Evolutionary conservation across 1,140 invertebrate genomes (phyloP), one percentile per base, ranked within the genome.

Genomic region (Drosophila kurseongensis): DNA sequence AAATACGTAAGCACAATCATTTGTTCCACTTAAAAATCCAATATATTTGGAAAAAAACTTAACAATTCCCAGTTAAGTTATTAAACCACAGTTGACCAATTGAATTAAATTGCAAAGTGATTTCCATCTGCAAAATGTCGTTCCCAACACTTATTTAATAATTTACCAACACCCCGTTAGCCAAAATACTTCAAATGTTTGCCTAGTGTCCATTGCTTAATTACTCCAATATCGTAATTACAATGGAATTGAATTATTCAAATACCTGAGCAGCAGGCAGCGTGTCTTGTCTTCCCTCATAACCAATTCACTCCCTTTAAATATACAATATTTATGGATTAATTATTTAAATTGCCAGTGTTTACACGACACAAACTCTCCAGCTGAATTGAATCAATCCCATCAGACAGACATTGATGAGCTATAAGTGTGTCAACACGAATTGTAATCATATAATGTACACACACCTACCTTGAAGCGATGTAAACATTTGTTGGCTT

Each of bases 361-460:
- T 86, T 86, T 86, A 76, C 83, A 67, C 42, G 45, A 62, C 69
- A 61, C 57, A 76, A 84, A 50, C 60, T 40, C 44, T 32, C 55
- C 47, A 60, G 47, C 48, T 47, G 51, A 67, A 68, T 68, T 45
- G 57, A 74, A 75, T 58, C 78, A 76, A 75, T 44, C 40, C 66
- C 51, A 44, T 50, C 44, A 62, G 55, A 51, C 35, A 44, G 50
- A 72, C 67, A 88, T 88, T 86, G 83, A 86, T 88, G 83, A 86
- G 74, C 83, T 86, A 75, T 86, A 86, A 86, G 83, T 86, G 79
- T 86, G 83, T 88, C 75, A 86, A 86, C 83, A 86, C 76, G 68
- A 79, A 79, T 86, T 67, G 83, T 83, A 88, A 88, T 86, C 82
- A 86, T 63, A 86, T 73, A 86, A 81, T 81, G 67, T 60, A 66